Evolutionary conservation across 2,797 vertebrate species (phyloP), one percentile per base, ranked within the genome.

Genomic region (Carapus acus): DNA sequence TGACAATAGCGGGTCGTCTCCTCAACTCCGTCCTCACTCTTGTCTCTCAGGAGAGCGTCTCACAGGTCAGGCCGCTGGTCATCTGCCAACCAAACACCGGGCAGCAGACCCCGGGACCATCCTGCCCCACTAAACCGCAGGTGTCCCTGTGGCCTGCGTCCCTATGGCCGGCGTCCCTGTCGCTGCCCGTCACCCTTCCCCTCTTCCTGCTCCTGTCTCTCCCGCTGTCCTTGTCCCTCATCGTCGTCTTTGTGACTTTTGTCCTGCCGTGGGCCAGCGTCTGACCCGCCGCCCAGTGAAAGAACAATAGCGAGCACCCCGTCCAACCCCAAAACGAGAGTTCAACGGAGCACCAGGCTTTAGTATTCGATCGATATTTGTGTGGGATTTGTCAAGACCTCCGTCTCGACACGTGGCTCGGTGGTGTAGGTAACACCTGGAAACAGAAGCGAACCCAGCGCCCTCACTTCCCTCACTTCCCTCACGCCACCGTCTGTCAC

Each of bases 61-160:
- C 89, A 2, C 88, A 90, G 78, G 87, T 90, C 56, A 74, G 89
- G 33, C 89, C 89, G 0, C 76, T 90, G 69, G 78, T 90, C 57
- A 80, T 90, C 71, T 82, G 79, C 49, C 82, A 59, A 52, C 78
- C 79, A 1, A 78, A 67, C 4, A 47, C 29, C 43, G 40, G 29
- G 20, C 77, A 65, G 43, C 62, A 37, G 29, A 58, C 33, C 48
- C 49, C 53, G 0, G 65, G 67, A 1, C 29, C 34, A 6, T 41
- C 73, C 4, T 38, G 27, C 33, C 49, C 61, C 43, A 68, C 74
- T 48, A 70, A 59, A 33, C 53, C 59, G 40, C 57, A 49, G 38
- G 38, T 14, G 42, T 67, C 66, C 15, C 45, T 70, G 46, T 84
- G 85, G 83, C 73, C 78, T 4, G 24, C 80, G 0, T 63, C 79